phyloP scores from a whole-genome alignment of 2,113 vertebrate species.

The Festucalex cinctus region DNA sequence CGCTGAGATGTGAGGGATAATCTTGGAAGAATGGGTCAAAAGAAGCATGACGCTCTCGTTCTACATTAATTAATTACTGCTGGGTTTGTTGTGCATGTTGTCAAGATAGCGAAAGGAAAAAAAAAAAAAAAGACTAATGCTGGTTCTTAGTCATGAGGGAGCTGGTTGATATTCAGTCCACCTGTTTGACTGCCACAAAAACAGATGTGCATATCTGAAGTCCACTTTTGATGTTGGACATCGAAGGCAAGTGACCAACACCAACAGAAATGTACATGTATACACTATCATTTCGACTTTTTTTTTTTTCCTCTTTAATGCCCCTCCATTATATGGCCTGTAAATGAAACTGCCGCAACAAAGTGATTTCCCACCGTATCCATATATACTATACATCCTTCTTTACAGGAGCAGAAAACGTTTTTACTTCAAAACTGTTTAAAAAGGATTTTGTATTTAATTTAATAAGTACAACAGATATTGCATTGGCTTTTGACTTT shows the following conservation, averaged over 20 bases:
- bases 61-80: slow-evolving; percentile 6
- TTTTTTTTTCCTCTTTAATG: too few relatives aligned
- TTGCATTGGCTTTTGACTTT: too few relatives aligned
- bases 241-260: slow-evolving; percentile 40
- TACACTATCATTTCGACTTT: too few relatives aligned
- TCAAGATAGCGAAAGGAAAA: neutral
- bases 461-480: too few relatives aligned
- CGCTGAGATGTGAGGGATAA: slow-evolving; percentile 38
- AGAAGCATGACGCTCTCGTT: slow-evolving; percentile 8
- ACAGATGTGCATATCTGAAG: slow-evolving; percentile 43
- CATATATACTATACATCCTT: too few relatives aligned
- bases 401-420: too few relatives aligned
- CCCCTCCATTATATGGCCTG: too few relatives aligned
- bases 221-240: slow-evolving; percentile 36
- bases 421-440: too few relatives aligned
- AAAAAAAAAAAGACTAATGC: slow-evolving; percentile 12
- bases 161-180: slow-evolving; percentile 47
- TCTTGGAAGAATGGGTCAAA: slow-evolving; percentile 8
- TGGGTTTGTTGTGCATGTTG: slow-evolving; percentile 8
- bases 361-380: too few relatives aligned
- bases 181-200: slow-evolving; percentile 41
- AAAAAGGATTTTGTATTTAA: too few relatives aligned
- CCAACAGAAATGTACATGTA: slow-evolving; percentile 30
- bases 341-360: too few relatives aligned
- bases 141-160: slow-evolving; percentile 8